A percentile compares a stretch with the other conserved stretches of the same genome.
These are phyloP conservation scores for Dermatophagoides farinae DNA, from an alignment of 1,140 invertebrate genomes.

Conservation along the genomic window DNA sequence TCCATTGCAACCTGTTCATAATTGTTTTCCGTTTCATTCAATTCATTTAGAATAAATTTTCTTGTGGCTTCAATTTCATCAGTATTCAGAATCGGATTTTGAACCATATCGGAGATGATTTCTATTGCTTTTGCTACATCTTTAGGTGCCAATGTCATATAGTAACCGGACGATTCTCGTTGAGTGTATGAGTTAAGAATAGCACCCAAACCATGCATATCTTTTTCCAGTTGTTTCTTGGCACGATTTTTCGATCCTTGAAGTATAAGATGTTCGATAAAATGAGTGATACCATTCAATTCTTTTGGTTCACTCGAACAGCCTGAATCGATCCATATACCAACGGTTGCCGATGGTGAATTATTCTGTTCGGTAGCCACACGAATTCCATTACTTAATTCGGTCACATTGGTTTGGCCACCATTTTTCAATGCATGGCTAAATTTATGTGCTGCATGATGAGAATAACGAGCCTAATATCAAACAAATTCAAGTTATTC, in stretches of 20 bases:
- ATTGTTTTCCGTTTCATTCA: slow-evolving; percentile 88
- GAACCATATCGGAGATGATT: slow-evolving; percentile 89
- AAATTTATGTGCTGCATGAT: not conserved
- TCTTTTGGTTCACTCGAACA: slow-evolving; percentile 66
- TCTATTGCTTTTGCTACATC: slow-evolving; percentile 70
- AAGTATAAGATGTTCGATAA: slow-evolving; percentile 98
- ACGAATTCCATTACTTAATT: slow-evolving; percentile 67
- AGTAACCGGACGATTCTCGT: slow-evolving; percentile 95
- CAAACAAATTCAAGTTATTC: not conserved
- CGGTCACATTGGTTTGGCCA: slow-evolving; percentile 69
- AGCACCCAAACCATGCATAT: slow-evolving; percentile 97
- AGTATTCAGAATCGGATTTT: slow-evolving; percentile 77
- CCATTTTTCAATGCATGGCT: slow-evolving; percentile 38
- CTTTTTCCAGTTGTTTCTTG: slow-evolving; percentile 64
- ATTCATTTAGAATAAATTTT: slow-evolving; percentile 89
- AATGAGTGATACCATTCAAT: slow-evolving; percentile 98
- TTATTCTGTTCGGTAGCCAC: slow-evolving; percentile 90
- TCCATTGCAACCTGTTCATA: slow-evolving; percentile 99
- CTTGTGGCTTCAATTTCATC: slow-evolving; percentile 88
- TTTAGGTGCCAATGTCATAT: slow-evolving; percentile 85
- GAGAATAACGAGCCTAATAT: not conserved
- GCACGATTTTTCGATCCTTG: slow-evolving; percentile 90
- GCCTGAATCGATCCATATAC: slow-evolving; percentile 97
- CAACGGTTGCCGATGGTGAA: slow-evolving; percentile 87
- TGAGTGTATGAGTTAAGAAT: slow-evolving; percentile 98